Percentiles rank a stretch among this genome's conserved stretches.
Conservation (phyloP, 2,797 vertebrate species). For the Gambelia wislizenii region DNA sequence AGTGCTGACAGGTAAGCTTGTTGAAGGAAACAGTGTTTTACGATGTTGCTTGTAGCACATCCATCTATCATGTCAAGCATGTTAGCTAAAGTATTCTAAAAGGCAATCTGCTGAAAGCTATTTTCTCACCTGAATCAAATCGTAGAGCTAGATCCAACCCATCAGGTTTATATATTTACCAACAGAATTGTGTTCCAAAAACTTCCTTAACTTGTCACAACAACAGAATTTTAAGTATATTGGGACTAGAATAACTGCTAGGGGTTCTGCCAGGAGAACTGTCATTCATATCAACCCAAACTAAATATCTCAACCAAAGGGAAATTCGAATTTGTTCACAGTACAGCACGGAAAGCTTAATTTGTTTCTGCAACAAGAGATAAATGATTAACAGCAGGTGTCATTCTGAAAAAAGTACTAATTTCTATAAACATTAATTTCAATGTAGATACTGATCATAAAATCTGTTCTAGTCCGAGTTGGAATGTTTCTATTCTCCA, state of each 20-base stretch:
- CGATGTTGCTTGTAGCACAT: too few relatives aligned
- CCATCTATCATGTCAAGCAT: too few relatives aligned
- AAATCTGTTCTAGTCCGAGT: too few relatives aligned
- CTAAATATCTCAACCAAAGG: not conserved
- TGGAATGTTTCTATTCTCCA: too few relatives aligned
- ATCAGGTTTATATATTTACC: not conserved
- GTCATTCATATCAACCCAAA: not conserved
- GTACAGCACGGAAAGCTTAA: not conserved
- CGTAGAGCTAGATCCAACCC: not conserved
- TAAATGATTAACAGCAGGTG: not conserved
- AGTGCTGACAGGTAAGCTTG: too few relatives aligned
- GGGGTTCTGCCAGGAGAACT: not conserved
- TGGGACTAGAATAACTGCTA: not conserved
- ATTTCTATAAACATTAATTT: not conserved
- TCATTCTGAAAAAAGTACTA: not conserved
- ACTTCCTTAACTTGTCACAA: not conserved
- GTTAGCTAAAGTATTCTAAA: too few relatives aligned
- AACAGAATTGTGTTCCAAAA: not conserved
- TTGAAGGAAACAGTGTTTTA: too few relatives aligned
- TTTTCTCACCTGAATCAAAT: not conserved
- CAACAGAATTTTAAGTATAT: not conserved
- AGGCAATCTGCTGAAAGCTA: too few relatives aligned
- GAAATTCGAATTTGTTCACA: not conserved
- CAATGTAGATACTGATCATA: not conserved
- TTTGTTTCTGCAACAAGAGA: not conserved